These are phyloP conservation scores for Sander vitreus DNA, from an alignment of 2,113 vertebrate species.

Conservation along the genomic window DNA sequence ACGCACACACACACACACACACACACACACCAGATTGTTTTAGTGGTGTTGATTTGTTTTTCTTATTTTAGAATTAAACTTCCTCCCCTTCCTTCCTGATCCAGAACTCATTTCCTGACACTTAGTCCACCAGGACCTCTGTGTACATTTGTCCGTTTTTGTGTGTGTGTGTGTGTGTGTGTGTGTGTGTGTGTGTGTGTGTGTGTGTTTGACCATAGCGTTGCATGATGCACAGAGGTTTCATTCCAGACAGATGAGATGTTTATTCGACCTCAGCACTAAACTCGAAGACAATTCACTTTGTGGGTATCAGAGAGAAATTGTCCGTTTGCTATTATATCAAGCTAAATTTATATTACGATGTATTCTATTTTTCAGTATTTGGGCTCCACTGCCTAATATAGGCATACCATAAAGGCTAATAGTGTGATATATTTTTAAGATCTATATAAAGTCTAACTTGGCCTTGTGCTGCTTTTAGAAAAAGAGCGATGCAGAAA, in stretches of 20 bases:
- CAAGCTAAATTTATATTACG: neutral
- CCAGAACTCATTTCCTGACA: slow-evolving; percentile 79
- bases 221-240: slow-evolving; percentile 12
- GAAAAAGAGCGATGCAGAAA: slow-evolving; percentile 34
- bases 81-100: slow-evolving; percentile 62
- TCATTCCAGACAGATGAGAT: slow-evolving; percentile 26
- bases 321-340: neutral
- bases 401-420: neutral
- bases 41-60: slow-evolving; percentile 78
- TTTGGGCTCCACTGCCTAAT: neutral
- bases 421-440: neutral
- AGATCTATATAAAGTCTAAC: neutral
- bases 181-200: slow-evolving; percentile 16
- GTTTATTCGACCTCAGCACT: slow-evolving; percentile 8
- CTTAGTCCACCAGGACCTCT: slow-evolving; percentile 44
- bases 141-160: slow-evolving; percentile 10
- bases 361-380: no score
- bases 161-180: slow-evolving; percentile 18
- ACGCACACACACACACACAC: slow-evolving; percentile 26
- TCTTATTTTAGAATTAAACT: slow-evolving; percentile 75
- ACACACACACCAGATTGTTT: slow-evolving; percentile 51
- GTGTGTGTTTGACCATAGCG: slow-evolving; percentile 18
- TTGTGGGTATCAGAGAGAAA: neutral
- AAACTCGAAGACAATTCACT: slow-evolving; percentile 7
- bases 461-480: slow-evolving; percentile 7